phyloP scores from a whole-genome alignment of 64 coral and sea anemone species.

The Pocillopora verrucosa region DNA sequence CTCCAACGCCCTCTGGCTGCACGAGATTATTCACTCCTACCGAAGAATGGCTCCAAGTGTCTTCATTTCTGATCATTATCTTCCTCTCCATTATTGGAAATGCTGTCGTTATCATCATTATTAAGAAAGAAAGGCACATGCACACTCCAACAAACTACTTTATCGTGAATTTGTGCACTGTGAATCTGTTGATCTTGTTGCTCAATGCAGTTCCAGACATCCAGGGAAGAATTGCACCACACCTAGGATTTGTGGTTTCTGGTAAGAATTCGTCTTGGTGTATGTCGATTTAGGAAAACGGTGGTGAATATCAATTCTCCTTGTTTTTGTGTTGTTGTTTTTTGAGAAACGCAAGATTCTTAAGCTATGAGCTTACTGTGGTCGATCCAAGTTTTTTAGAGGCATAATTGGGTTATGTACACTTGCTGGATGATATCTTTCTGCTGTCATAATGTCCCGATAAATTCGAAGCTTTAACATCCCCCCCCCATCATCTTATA shows the following conservation, averaged over 20 bases:
- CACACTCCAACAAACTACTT: constrained; percentile 44
- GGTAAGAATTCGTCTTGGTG: not conserved
- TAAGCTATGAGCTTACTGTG: too few species aligned
- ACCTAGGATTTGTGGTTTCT: not conserved
- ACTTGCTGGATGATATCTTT: too few species aligned
- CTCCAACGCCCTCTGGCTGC: not conserved
- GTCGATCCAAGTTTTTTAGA: too few species aligned
- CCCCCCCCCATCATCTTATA: too few species aligned
- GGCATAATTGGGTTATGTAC: too few species aligned
- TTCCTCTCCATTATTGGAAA: constrained; percentile 47
- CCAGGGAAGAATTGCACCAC: constrained; percentile 7
- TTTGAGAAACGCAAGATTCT: too few species aligned
- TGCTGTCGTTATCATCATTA: constrained; percentile 43
- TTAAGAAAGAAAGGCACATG: constrained; percentile 49
- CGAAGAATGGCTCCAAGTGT: constrained; percentile 38
- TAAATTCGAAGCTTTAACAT: too few species aligned
- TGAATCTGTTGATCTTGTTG: constrained; percentile 42
- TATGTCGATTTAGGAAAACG: too few species aligned
- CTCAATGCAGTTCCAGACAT: constrained; percentile 24
- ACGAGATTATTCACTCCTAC: not conserved
- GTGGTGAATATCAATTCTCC: too few species aligned
- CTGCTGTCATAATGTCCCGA: too few species aligned
- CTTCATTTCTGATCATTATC: not conserved
- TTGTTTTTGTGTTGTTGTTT: too few species aligned
- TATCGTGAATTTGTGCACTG: constrained; percentile 44